Base-by-base conservation (phyloP, 1,140 invertebrate genomes). In the Geopemphigus sp. region DNA sequence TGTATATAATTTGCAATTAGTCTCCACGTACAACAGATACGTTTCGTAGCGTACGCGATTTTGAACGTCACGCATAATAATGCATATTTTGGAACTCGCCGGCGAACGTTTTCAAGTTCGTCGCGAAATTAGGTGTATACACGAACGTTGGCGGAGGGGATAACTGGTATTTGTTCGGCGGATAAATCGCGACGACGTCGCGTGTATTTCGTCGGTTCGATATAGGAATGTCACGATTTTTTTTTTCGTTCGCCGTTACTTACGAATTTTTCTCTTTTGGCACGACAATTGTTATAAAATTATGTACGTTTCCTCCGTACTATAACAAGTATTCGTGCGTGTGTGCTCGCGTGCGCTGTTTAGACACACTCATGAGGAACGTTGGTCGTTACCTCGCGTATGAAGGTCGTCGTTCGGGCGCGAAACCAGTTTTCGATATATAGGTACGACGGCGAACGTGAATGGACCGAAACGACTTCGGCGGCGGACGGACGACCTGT, bases 391-490 rank as follows among this genome's bases (percentile, higher is more conserved):
- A 68, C n/a, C 32, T 47, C 64, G 53, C 72, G 50, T 76, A 78
- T 32, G 74, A 78, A 78, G 74, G 74, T 63, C 74, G 74, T 78
- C 57, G 74, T 78, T 78, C 74, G 74, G 74, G 74, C 74, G 74
- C 74, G 74, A 78, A 78, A 78, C 74, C 57, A 78, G 74, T 78
- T 78, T 63, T 63, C 74, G 29, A 63, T 61, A n/a, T 68, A 53
- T 54, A 54, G 10, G n/a, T 10, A 64, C 29, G 17, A 24, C 26
- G 63, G 50, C 61, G 45, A 45, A 45, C 74, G 56, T 63, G 74
- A 78, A 78, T 50, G 74, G 57, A 78, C 74, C 74, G 74, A 57
- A 61, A 61, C 74, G 74, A 3, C n/a, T 17, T 29, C 54, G 50
- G 29, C 47, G 68, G 50, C 22, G 45, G 66, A n/a, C n/a, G n/a